These are phyloP conservation scores for Halichondria panicea DNA, from an alignment of 37 sponge, comb jelly and placozoan species.

Conservation along the genomic window DNA sequence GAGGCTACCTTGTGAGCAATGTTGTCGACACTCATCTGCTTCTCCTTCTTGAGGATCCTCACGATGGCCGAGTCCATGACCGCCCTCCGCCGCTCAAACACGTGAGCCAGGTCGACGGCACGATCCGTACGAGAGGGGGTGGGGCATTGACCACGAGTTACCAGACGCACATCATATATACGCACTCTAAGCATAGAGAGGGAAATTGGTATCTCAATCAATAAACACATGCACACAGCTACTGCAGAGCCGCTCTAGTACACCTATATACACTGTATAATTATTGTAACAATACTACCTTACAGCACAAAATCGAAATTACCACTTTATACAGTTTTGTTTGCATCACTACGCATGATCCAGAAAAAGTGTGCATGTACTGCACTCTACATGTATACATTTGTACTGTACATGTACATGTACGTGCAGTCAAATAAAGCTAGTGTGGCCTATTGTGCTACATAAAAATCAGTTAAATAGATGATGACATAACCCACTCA, in stretches of 20 bases:
- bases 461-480: too few species aligned
- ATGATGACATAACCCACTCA: too few species aligned
- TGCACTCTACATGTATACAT: too few species aligned
- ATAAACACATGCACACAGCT: too few species aligned
- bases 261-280: not conserved
- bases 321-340: too few species aligned
- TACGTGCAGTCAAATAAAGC: too few species aligned
- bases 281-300: not conserved
- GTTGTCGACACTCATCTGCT: constrained; percentile 52
- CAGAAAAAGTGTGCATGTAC: too few species aligned
- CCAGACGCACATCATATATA: constrained; percentile 8
- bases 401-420: too few species aligned
- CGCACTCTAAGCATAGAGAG: not conserved
- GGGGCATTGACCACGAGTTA: not conserved
- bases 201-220: too few species aligned
- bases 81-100: constrained; percentile 61
- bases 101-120: constrained; percentile 33
- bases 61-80: constrained; percentile 72
- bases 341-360: too few species aligned
- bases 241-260: not conserved
- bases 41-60: constrained; percentile 67
- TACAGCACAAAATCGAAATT: not conserved
- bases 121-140: constrained; percentile 1
- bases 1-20: constrained; percentile 41
- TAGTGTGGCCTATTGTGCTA: too few species aligned